Percentiles rank a stretch among this genome's conserved stretches.
phyloP scores from a whole-genome alignment of 2,113 vertebrate species.

The Diglossa brunneiventris region DNA sequence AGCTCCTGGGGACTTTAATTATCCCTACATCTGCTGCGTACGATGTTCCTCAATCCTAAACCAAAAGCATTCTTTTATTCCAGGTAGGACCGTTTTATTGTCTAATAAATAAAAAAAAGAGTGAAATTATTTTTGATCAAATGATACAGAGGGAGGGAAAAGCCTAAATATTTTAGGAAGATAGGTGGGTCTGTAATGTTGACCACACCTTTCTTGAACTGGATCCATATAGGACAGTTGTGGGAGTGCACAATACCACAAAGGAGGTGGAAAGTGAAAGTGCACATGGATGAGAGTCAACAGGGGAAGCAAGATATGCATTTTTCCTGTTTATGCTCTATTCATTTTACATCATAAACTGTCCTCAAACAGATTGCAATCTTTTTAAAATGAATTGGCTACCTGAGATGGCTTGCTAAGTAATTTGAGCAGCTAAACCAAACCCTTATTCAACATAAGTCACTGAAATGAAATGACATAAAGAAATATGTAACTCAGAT shows the following conservation, averaged over 20 bases:
- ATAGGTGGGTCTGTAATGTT: background rate
- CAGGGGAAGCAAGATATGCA: background rate
- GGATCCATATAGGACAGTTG: background rate
- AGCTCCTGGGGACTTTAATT: background rate
- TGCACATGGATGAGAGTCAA: background rate
- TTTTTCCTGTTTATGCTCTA: background rate
- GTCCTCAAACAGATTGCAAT: background rate
- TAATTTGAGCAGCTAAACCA: background rate
- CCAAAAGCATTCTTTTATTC: background rate
- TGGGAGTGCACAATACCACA: background rate
- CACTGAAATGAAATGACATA: background rate
- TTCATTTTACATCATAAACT: background rate
- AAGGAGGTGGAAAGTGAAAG: background rate
- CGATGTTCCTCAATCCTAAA: background rate
- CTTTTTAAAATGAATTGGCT: background rate
- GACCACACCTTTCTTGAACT: background rate
- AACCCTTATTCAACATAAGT: background rate
- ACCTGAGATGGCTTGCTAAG: background rate
- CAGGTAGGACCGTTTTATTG: background rate
- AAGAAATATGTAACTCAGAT: background rate
- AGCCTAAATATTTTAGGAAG: background rate
- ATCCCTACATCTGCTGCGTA: background rate
- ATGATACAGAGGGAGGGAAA: background rate
- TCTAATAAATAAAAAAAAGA: fast-evolving
- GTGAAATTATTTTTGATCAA: background rate